Percentiles rank a stretch among this genome's conserved stretches.
phyloP scores from a whole-genome alignment of 2,888 invertebrate genomes.

The Perdita meconis region DNA sequence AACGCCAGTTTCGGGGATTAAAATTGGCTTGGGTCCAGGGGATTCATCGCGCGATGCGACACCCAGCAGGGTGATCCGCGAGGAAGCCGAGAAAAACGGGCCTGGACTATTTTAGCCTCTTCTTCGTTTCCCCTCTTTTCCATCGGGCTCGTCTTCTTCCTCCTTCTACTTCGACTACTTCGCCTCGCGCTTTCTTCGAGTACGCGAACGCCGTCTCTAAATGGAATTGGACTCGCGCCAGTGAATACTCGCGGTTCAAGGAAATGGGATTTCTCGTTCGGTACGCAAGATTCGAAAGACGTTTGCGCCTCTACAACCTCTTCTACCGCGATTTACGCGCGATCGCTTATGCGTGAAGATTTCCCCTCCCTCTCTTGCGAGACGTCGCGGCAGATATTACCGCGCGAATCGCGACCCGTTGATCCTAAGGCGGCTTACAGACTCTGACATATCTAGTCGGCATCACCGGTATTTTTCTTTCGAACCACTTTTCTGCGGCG shows the following conservation, averaged over 20 bases:
- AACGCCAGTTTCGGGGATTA: constrained; percentile 37
- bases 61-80: constrained; percentile 28
- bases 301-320: constrained; percentile 43
- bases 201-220: constrained; percentile 58
- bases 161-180: constrained; percentile 11
- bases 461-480: neutral
- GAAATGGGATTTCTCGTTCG: constrained; percentile 67
- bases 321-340: constrained; percentile 43
- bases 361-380: neutral
- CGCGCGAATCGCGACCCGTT: constrained; percentile 11
- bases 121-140: neutral
- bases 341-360: constrained; percentile 40
- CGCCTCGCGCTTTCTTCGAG: constrained; percentile 43
- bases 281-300: constrained; percentile 56
- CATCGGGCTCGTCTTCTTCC: neutral
- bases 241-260: constrained; percentile 60
- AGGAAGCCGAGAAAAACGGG: constrained; percentile 47
- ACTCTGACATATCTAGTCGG: neutral
- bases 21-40: constrained; percentile 60
- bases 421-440: constrained; percentile 2
- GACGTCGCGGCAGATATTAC: constrained; percentile 27
- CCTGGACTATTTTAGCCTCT: constrained; percentile 13
- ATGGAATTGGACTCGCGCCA: constrained; percentile 71
- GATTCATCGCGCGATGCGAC: constrained; percentile 59
- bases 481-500: neutral